Base-by-base conservation (phyloP, 1,140 invertebrate genomes). In the Lethocerus indicus region DNA sequence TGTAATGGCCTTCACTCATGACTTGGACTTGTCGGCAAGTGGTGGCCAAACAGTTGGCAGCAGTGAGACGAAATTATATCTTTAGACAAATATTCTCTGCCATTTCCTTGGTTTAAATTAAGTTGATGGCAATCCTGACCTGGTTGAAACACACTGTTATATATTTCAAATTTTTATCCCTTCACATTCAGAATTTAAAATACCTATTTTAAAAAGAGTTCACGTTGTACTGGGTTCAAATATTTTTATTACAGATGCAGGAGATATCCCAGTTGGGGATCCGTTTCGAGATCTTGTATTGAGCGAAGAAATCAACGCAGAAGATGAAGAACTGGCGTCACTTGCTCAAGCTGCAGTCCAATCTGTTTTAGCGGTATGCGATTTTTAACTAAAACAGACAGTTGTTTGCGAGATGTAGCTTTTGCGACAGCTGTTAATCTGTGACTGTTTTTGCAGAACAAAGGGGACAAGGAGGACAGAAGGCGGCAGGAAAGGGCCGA, bases 1-100 rank as follows among this genome's bases (percentile, higher is more conserved):
- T 58, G 81, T 86, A 47, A 80, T 87, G 70, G 74, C 79, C 0
- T 85, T 84, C 59, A 74, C 81, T 13, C 77, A 83, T 53, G 80
- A 83, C 56, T 59, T 83, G 18, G 74, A 72, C 57, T 60, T 71
- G 55, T 60, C 65, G 32, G 64, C 57, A 51, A 63, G 59, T 27
- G 59, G 63, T 44, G 50, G 53, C 9, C 51, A 58, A 52, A 59
- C 62, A 47, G 29, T 60, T 57, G 48, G 48, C 58, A 20, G n/a
- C 37, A 7, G 21, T 7, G 37, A 9, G n/a, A 32, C 7, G 9
- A 32, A 32, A 32, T n/a, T n/a, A n/a, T n/a, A n/a, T n/a, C n/a
- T n/a, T n/a, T n/a, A n/a, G n/a, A n/a, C n/a, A n/a, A n/a, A n/a
- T n/a, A n/a, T n/a, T n/a, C n/a, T n/a, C n/a, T n/a, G n/a, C 5